Conservation (phyloP, 1,140 invertebrate species). For the Aphelenchoides fujianensis region DNA sequence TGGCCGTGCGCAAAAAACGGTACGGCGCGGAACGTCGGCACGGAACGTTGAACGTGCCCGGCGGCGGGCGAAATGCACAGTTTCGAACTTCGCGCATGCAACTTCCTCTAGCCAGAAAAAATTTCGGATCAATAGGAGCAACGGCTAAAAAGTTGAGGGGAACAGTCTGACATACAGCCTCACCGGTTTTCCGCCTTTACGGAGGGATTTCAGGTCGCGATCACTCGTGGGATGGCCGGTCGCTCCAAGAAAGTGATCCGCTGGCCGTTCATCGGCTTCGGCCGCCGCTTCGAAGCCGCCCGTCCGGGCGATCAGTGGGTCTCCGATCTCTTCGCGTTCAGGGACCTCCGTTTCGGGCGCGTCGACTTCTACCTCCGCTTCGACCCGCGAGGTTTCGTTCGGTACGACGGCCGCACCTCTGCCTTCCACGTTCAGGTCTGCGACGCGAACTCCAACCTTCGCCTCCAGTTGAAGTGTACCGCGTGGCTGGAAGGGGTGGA, state of each 20-base stretch:
- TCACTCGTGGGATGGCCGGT: not conserved
- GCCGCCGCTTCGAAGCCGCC: not conserved
- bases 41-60: too few species aligned
- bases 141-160: too few species aligned
- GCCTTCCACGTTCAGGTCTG: not conserved
- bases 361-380: not conserved
- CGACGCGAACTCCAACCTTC: not conserved
- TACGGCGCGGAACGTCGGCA: too few species aligned
- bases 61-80: too few species aligned
- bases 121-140: too few species aligned
- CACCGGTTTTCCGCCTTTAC: too few species aligned
- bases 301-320: not conserved
- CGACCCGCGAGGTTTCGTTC: not conserved
- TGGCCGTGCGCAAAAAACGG: too few species aligned
- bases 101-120: too few species aligned
- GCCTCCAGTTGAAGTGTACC: not conserved
- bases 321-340: not conserved
- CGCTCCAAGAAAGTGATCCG: not conserved
- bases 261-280: not conserved
- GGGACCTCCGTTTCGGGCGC: not conserved
- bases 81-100: too few species aligned
- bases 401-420: not conserved
- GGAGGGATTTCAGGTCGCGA: too few species aligned
- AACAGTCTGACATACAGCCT: too few species aligned
- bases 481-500: not conserved